Evolutionary conservation across 2,797 vertebrate genomes (phyloP).

Genomic region (Ptychadena robeensis): DNA sequence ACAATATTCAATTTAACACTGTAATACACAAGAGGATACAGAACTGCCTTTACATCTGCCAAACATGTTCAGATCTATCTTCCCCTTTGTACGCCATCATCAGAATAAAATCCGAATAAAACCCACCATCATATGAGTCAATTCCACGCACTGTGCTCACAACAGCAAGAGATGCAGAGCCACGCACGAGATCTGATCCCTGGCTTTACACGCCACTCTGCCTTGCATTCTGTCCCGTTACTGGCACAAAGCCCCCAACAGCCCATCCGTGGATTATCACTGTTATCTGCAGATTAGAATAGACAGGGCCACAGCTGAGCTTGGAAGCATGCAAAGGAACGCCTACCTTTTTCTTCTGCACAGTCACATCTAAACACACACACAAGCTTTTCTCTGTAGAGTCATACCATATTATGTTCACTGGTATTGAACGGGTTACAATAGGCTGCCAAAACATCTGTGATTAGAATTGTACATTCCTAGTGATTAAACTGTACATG

Average conservation of each 20-base stretch:
- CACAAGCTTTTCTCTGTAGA: background rate
- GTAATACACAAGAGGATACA: background rate
- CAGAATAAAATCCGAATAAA: slow-evolving; percentile 51
- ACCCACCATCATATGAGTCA: slow-evolving; percentile 54
- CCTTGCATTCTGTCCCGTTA: slow-evolving; percentile 87
- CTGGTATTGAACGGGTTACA: background rate
- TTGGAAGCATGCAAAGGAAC: slow-evolving; percentile 70
- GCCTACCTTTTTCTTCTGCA: slow-evolving; percentile 54
- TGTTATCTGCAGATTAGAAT: slow-evolving; percentile 94
- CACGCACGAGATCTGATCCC: slow-evolving; percentile 82
- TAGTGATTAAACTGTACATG: background rate
- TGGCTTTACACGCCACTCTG: slow-evolving; percentile 81
- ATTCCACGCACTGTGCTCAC: slow-evolving; percentile 69
- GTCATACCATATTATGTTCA: background rate
- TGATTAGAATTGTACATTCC: background rate
- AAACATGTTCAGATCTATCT: background rate
- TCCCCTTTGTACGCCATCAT: slow-evolving; percentile 6
- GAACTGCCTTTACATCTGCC: slow-evolving; percentile 3
- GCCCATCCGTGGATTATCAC: slow-evolving; percentile 86
- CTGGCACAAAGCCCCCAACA: slow-evolving; percentile 89
- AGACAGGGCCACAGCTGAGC: slow-evolving; percentile 84
- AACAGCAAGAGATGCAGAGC: slow-evolving; percentile 74
- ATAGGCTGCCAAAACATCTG: background rate
- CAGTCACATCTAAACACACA: slow-evolving; percentile 2
- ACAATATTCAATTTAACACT: background rate